Evolutionary conservation across 2,113 vertebrate genomes (phyloP).

Genomic region (Lycocorax pyrrhopterus): DNA sequence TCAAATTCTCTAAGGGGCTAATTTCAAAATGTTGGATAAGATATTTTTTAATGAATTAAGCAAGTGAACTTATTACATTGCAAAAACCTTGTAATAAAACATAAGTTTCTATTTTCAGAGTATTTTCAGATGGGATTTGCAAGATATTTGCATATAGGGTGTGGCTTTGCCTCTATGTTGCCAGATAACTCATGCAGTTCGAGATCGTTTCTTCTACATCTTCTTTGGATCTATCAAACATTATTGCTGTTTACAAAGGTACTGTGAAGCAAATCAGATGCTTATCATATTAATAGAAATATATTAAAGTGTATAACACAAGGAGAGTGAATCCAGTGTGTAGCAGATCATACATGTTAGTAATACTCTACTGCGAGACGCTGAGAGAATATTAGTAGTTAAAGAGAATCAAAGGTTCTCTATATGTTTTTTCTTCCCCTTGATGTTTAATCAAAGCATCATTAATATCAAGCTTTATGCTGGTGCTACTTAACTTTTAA

Average conservation of each 20-base stretch:
- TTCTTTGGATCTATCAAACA: not conserved
- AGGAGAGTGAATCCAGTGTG: not conserved
- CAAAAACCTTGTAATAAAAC: not conserved
- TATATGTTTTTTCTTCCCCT: not conserved
- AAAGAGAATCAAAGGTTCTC: not conserved
- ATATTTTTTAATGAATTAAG: not conserved
- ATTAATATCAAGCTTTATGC: not conserved
- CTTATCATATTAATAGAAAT: not conserved
- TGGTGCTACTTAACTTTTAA: not conserved
- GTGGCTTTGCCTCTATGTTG: not conserved
- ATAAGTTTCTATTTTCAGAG: not conserved
- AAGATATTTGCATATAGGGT: not conserved
- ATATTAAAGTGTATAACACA: not conserved
- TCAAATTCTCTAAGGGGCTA: not conserved
- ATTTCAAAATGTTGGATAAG: not conserved
- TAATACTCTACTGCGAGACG: not conserved
- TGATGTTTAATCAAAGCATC: conserved; percentile 15
- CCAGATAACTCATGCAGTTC: not conserved
- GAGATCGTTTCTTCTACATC: not conserved
- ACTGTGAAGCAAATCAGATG: not conserved
- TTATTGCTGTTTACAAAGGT: not conserved
- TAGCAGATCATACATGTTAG: not conserved
- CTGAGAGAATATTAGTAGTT: not conserved
- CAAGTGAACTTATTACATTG: not conserved
- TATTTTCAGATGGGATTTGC: not conserved